Base-by-base conservation (phyloP, 2,888 invertebrate species). In the Tigriopus californicus region DNA sequence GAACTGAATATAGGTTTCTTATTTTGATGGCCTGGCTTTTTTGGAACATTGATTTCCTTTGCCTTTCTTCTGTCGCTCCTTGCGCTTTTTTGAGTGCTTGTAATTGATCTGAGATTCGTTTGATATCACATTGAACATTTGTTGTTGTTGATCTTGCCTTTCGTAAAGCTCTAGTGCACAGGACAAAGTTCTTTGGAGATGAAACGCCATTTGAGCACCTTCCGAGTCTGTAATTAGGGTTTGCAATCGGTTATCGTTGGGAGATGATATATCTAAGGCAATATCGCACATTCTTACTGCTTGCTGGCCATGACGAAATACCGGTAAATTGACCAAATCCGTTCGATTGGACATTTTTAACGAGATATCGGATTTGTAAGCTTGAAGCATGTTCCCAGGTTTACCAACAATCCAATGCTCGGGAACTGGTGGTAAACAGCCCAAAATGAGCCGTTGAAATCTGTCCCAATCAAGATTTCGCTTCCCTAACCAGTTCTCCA, bases 141-240 rank as follows among this genome's bases (percentile, higher is more conserved):
- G 3, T 8, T 33, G 33, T 33, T 33, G 4, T 33, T 33, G 33
- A 33, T 33, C 33, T 5, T 33, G 33, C 33, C 8, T 33, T 33
- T 8, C 33, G 52, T 52, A 52, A 33, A 25, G 24, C 40, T 55
- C 55, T 1, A 55, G 57, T 11, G 57, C 57, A 46, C 20, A 57
- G 1, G 46, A 44, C 6, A 57, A 47, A 12, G 57, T 47, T 57
- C 46, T 57, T 22, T 57, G 57, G 20, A 57, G 42, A 24, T 57
- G 57, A 22, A 57, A 57, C 6, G 57, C 57, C 57, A 57, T 57
- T 46, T 57, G 57, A 24, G 57, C 57, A n/a, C 46, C 46, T 18
- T 20, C 44, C 22, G 42, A 44, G 10, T 46, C 46, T 20, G 15
- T 44, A 20, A 57, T 57, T 12, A 57, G 42, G n/a, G 18, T 41